phyloP scores from a whole-genome alignment of 1,140 invertebrate genomes.

The Anastrepha ludens region DNA sequence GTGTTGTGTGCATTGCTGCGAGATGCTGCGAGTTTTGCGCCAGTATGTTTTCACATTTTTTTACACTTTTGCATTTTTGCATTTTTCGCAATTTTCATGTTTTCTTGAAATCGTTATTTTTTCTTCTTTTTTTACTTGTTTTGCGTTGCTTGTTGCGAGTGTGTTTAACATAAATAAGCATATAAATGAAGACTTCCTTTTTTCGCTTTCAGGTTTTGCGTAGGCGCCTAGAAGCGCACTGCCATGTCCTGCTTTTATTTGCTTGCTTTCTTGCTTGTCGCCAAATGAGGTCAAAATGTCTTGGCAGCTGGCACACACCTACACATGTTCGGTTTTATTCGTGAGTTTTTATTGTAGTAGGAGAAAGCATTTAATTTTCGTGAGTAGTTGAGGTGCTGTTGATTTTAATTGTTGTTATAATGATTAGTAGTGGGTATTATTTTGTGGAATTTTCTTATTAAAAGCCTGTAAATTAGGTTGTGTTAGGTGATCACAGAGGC shows the following conservation, averaged over 20 bases:
- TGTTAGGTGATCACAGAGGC: too few relatives aligned
- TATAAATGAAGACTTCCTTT: constrained; percentile 44
- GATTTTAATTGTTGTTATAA: not conserved
- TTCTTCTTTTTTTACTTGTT: not conserved
- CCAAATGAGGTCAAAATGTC: constrained; percentile 45
- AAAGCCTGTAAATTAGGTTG: too few relatives aligned
- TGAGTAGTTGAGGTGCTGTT: not conserved
- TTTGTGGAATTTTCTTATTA: too few relatives aligned
- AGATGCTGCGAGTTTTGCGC: not conserved
- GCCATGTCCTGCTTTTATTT: not conserved
- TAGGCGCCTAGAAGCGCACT: constrained; percentile 2
- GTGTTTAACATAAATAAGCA: constrained; percentile 49
- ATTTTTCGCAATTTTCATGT: not conserved
- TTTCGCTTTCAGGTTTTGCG: not conserved
- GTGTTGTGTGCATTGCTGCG: not conserved
- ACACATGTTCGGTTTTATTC: not conserved
- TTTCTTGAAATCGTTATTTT: not conserved
- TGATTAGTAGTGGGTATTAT: not conserved
- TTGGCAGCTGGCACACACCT: constrained; percentile 1
- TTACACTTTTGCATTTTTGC: not conserved
- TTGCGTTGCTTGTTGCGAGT: constrained; percentile 1
- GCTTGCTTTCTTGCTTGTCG: not conserved
- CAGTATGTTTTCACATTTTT: not conserved
- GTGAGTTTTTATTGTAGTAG: not conserved
- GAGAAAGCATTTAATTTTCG: not conserved